These are phyloP conservation scores for Eulemur mongoz DNA, from an alignment of 2,797 vertebrate species.

Conservation along the genomic window DNA sequence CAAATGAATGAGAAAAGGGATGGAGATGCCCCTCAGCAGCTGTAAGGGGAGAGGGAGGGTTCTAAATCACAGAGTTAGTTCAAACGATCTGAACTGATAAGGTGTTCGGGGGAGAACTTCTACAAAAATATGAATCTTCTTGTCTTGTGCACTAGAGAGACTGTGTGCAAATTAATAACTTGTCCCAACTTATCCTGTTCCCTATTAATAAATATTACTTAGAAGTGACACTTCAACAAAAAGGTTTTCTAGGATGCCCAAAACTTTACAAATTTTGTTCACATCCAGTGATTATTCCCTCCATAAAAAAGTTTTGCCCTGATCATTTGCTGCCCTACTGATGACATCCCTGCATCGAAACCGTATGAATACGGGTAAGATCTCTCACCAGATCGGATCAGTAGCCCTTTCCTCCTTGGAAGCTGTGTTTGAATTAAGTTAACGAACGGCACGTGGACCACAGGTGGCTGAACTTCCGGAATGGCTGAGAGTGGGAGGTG, in stretches of 20 bases:
- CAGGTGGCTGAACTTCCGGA: no score
- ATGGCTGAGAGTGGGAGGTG: not conserved
- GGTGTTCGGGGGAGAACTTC: no score
- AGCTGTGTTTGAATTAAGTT: not conserved
- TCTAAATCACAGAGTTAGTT: no score
- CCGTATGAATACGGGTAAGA: not conserved
- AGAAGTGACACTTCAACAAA: no score
- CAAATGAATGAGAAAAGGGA: not conserved
- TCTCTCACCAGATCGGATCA: not conserved
- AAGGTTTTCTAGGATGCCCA: no score
- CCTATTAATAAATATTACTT: no score
- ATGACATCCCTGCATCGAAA: not conserved
- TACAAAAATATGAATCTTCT: no score
- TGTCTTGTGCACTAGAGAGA: no score
- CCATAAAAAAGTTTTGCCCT: not conserved
- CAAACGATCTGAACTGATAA: no score
- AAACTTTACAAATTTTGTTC: not conserved
- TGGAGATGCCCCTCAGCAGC: not conserved
- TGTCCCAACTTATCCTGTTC: no score
- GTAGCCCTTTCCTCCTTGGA: not conserved
- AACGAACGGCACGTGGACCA: not conserved
- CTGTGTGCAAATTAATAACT: no score
- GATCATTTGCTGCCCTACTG: not conserved
- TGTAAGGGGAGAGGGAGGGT: not conserved
- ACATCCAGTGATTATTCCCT: not conserved